phyloP scores from a whole-genome alignment of 2,888 invertebrate species.

The Branchipolynoe longqiensis region DNA sequence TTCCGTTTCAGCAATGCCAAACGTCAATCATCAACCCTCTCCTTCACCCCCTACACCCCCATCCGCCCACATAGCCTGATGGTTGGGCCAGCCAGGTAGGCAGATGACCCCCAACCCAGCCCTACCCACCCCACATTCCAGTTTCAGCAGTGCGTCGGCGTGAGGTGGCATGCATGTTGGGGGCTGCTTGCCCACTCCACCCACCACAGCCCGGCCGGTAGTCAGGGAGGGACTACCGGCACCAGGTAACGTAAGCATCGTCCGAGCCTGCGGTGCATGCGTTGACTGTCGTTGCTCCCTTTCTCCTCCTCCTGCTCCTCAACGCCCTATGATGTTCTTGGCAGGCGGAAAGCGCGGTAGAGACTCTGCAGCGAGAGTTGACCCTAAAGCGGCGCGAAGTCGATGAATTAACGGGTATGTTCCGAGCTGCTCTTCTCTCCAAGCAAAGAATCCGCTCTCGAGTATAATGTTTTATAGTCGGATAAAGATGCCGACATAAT shows the following conservation, averaged over 20 bases:
- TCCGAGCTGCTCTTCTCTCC: neutral
- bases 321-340: conserved; percentile 19
- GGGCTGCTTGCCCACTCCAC: neutral
- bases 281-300: neutral
- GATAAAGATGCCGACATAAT: no score
- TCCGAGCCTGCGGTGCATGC: conserved; percentile 32
- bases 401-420: conserved; percentile 58
- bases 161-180: no score
- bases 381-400: conserved; percentile 36
- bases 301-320: neutral
- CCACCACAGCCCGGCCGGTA: neutral
- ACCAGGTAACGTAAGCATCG: conserved; percentile 49
- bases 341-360: conserved; percentile 50
- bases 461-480: no score
- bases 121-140: no score
- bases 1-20: no score
- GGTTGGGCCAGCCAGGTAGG: no score
- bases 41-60: no score
- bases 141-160: no score
- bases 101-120: no score
- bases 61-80: no score
- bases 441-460: no score
- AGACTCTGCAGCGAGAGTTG: conserved; percentile 50
- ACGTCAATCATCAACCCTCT: no score
- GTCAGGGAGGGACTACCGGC: neutral